Evolutionary conservation across 2,797 vertebrate genomes (phyloP), one percentile per base, ranked within the genome.

Genomic region (Myotis pilosus): DNA sequence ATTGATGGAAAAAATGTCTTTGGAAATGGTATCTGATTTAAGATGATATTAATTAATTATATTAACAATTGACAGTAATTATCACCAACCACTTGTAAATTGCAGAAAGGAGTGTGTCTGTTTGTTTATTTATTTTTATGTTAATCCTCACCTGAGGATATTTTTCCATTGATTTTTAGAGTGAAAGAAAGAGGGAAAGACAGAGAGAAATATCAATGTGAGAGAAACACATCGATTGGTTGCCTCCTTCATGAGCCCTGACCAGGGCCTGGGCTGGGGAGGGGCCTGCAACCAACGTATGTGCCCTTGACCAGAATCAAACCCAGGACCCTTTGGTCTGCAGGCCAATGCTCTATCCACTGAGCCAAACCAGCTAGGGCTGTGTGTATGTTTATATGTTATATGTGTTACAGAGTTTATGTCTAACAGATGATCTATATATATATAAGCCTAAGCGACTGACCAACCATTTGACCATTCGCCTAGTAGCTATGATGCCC

Each of bases 1-100:
- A 38, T 89, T 84, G 51, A 71, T 28, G 68, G 19, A 87, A 94
- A 83, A 76, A 92, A 38, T 53, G 38, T 23, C n/a, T 89, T 88
- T 94, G 64, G 13, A 95, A 85, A 51, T 44, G 11, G 23, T 68
- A 62, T 87, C 28, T 53, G 20, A 82, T 49, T 66, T 76, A 68
- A 60, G 51, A 64, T 79, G 12, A 75, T 60, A 69, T 1, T 57
- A 6, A 60, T 38, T 51, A 66, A 44, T 93, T 83, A 44, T 23
- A 49, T 10, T 51, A 69, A 12, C 6, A 51, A 80, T 78, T 53
- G 38, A 28, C 12, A 57, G 15, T 53, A 76, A 88, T 47, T 62
- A 41, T 33, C 28, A 49, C 20, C 23, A 89, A n/a, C 10, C 12
- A 38, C 36, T 85, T 66, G 25, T 49, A 75, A 92, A 60, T 30